Conservation (phyloP, 2,113 vertebrate species). For the Cygnus buccinator region DNA sequence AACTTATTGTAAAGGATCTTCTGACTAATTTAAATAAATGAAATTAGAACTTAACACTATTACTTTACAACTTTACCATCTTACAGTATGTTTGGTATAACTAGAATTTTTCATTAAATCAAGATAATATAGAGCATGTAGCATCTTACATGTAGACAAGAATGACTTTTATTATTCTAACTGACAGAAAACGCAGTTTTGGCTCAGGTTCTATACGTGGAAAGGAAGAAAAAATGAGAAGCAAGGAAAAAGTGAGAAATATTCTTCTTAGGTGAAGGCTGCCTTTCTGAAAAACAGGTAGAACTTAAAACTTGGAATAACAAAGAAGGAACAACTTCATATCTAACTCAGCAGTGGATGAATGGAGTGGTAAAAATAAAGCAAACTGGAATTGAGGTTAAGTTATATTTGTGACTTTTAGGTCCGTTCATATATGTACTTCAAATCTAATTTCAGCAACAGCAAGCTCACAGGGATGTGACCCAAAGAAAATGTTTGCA, state of each 20-base stretch:
- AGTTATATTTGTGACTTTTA: neutral
- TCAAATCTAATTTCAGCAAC: neutral
- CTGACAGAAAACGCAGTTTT: neutral
- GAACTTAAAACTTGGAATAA: neutral
- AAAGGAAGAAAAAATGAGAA: neutral
- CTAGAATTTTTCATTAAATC: neutral
- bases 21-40: neutral
- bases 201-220: neutral
- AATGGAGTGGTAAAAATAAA: neutral
- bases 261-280: neutral
- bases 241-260: neutral
- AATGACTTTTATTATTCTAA: neutral
- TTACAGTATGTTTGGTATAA: neutral
- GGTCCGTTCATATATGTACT: neutral
- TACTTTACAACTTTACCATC: neutral
- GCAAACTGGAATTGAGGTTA: neutral
- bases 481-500: neutral
- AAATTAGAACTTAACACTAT: neutral
- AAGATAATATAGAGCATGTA: neutral
- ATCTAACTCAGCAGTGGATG: accelerated
- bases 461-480: neutral
- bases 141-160: neutral
- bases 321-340: neutral
- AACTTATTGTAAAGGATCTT: neutral
- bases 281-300: neutral